phyloP scores from a whole-genome alignment of 2,797 vertebrate species.

The Eptatretus atami region DNA sequence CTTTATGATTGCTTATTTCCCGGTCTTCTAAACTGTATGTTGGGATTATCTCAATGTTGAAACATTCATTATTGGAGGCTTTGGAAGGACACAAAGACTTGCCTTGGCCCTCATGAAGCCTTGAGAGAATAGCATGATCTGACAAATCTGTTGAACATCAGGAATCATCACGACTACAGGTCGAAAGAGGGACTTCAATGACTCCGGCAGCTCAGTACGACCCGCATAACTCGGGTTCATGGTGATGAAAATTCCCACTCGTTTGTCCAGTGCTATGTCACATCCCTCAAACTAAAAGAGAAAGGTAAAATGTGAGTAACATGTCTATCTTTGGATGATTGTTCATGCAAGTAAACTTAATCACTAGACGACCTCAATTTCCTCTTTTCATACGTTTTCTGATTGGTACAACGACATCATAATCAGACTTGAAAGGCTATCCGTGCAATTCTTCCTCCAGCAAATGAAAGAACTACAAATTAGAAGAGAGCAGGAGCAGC shows the following conservation, averaged over 20 bases:
- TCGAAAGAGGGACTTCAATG: conserved; percentile 74
- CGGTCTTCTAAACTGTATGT: too few relatives aligned
- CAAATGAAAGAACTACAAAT: neutral
- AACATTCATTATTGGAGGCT: too few relatives aligned
- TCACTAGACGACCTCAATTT: too few relatives aligned
- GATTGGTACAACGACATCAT: too few relatives aligned
- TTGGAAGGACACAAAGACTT: conserved; percentile 7
- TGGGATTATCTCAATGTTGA: too few relatives aligned
- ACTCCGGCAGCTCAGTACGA: conserved; percentile 72
- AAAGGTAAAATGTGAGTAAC: too few relatives aligned
- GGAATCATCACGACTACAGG: conserved; percentile 89
- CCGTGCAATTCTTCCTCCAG: too few relatives aligned
- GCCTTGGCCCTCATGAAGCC: conserved; percentile 76
- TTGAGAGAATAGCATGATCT: conserved; percentile 96
- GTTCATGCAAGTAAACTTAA: too few relatives aligned
- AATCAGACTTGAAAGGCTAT: too few relatives aligned
- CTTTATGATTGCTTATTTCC: too few relatives aligned
- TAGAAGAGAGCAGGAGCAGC: neutral
- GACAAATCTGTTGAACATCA: conserved; percentile 82
- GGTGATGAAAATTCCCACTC: conserved; percentile 86
- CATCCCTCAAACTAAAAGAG: conserved; percentile 53
- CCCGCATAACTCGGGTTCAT: conserved; percentile 95
- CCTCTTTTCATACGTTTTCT: too few relatives aligned
- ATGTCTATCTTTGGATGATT: too few relatives aligned
- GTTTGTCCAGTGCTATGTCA: conserved; percentile 40